Evolutionary conservation across 2,888 invertebrate genomes (phyloP), one percentile per base, ranked within the genome.

Genomic region (Galerucella calmariensis): DNA sequence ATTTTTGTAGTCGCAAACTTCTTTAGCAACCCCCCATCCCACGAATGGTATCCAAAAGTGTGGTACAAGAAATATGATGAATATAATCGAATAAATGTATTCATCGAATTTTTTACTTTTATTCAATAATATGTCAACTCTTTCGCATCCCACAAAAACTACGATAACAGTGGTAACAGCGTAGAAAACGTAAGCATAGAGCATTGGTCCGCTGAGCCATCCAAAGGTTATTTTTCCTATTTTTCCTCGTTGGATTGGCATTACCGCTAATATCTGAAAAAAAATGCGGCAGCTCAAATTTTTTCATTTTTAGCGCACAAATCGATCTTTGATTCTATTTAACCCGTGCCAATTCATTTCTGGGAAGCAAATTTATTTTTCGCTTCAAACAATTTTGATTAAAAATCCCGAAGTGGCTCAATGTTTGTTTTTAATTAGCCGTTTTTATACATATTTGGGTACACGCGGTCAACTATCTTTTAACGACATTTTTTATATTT

Each of bases 41-140:
- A 92, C 91, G 81, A 91, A 92, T 0, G 92, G 92, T 62, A 92
- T 91, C 91, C 91, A 92, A 85, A 93, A 93, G 82, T 92, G 92
- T 0, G 93, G 93, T 11, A 92, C 89, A 65, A 93, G 88, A 82
- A 91, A 92, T 12, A 92, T 89, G 0, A 93, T 89, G 82, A 92
- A 93, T 20, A 93, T 87, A 71, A 92, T 90, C 0, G 92, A 91
- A 82, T 93, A 92, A 80, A 93, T 92, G 81, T 92, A 92, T 80
- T 93, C 92, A 82, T 93, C 93, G 81, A 93, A 93, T 80, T 90
- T 90, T 71, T 88, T 89, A 78, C 87, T 88, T 77, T 90, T 91
- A 41, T 91, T 91, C 16, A 89, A 88, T 48, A 92, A 85, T 77
- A 92, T 92, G 81, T 89, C 86, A 56, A 92, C 79, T 2, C 93